Evolutionary conservation across 2,888 invertebrate species (phyloP).

Genomic region (Apamea anceps): DNA sequence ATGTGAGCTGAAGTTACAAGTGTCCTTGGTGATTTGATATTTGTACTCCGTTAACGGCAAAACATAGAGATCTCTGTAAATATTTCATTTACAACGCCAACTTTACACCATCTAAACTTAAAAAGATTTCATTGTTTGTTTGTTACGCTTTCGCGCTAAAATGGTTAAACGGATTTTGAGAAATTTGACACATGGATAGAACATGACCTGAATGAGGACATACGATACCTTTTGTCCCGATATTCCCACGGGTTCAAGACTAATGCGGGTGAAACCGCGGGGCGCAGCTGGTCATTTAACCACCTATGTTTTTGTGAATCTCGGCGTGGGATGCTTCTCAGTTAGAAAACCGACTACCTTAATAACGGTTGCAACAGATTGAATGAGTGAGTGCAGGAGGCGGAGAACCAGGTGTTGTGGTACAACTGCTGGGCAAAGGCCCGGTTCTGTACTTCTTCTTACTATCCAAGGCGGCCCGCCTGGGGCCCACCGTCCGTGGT

Average conservation of each 20-base stretch:
- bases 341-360: background rate
- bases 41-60: background rate
- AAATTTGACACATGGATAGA: too few species aligned
- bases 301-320: background rate
- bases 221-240: too few species aligned
- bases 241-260: too few species aligned
- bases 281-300: background rate
- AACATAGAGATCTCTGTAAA: background rate
- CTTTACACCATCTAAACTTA: too few species aligned
- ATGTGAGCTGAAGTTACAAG: background rate
- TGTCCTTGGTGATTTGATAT: background rate
- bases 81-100: background rate
- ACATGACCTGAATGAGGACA: too few species aligned
- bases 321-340: background rate
- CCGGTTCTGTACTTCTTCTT: background rate
- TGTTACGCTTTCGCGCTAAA: too few species aligned
- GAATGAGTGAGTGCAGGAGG: background rate
- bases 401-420: background rate
- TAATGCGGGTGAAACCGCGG: too few species aligned
- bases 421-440: background rate
- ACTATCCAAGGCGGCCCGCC: background rate
- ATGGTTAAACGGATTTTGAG: too few species aligned
- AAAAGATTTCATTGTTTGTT: too few species aligned
- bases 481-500: background rate
- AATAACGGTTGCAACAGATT: background rate